Percentiles rank a stretch among this genome's conserved stretches.
phyloP scores from a whole-genome alignment of 2,888 invertebrate genomes.

The Octonoba sinensis region DNA sequence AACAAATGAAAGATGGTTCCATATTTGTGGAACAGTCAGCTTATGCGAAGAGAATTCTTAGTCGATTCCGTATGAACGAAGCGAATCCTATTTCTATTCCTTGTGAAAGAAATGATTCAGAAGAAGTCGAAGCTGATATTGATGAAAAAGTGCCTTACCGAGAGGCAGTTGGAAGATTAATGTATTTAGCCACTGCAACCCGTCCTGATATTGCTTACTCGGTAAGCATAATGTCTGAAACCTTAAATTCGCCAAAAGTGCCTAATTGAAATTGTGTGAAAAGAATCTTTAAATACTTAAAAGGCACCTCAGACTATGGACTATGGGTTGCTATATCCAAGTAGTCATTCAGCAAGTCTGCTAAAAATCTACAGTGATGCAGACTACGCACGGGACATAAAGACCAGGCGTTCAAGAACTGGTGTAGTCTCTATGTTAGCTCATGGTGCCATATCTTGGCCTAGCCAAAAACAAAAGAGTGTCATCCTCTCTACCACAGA shows the following conservation, averaged over 20 bases:
- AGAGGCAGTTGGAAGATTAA: slow-evolving; percentile 16
- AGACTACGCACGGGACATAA: slow-evolving; percentile 27
- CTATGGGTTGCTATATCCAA: neutral
- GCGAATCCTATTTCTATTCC: too few species aligned
- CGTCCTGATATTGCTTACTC: slow-evolving; percentile 11
- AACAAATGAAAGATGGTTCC: too few species aligned
- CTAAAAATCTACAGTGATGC: slow-evolving; percentile 32
- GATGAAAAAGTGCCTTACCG: too few species aligned
- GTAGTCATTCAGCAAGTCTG: neutral
- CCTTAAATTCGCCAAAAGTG: neutral
- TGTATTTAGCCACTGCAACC: slow-evolving; percentile 19
- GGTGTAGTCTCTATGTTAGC: slow-evolving; percentile 7
- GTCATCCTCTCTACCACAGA: slow-evolving; percentile 32
- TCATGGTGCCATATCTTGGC: slow-evolving; percentile 19
- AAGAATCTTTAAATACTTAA: slow-evolving; percentile 16
- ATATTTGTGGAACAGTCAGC: too few species aligned
- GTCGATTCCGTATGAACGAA: too few species aligned
- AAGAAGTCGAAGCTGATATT: too few species aligned
- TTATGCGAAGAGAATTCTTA: too few species aligned
- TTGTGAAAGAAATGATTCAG: too few species aligned
- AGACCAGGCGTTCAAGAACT: slow-evolving; percentile 52
- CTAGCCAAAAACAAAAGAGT: slow-evolving; percentile 12
- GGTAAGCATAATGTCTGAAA: neutral
- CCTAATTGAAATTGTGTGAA: slow-evolving; percentile 19
- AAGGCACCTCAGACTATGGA: slow-evolving; percentile 14